Percentiles rank a stretch among this genome's conserved stretches.
Evolutionary conservation across 2,797 vertebrate genomes (phyloP).

Genomic region (Sebastes reedi): DNA sequence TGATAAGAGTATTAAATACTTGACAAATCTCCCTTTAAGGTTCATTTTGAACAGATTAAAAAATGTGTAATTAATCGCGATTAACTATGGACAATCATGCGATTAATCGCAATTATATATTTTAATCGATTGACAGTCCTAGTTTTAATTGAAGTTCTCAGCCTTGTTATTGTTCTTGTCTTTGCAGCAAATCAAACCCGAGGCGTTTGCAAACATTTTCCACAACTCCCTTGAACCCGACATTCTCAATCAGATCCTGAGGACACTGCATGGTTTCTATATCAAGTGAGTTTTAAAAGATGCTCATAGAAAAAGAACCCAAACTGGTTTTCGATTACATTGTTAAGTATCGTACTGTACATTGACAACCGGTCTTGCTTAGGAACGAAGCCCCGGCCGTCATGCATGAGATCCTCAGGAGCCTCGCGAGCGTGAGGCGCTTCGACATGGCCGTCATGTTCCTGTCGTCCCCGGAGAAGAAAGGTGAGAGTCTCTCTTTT

Average conservation of each 20-base stretch:
- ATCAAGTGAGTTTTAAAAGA: constrained; percentile 84
- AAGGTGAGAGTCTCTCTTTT: constrained; percentile 74
- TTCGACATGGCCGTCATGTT: constrained; percentile 98
- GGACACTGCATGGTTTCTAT: constrained; percentile 88
- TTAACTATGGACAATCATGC: too few relatives aligned
- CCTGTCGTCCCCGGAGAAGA: constrained; percentile 91
- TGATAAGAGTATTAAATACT: too few relatives aligned
- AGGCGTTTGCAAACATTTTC: constrained; percentile 86
- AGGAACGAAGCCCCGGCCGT: constrained; percentile 87
- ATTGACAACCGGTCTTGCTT: constrained; percentile 18
- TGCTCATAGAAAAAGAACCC: too few relatives aligned
- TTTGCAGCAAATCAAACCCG: constrained; percentile 92
- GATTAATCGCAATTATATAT: too few relatives aligned
- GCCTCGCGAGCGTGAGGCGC: constrained; percentile 87
- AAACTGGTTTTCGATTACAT: not conserved
- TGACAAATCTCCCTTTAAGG: too few relatives aligned
- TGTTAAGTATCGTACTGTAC: accelerated
- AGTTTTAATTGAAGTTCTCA: not conserved
- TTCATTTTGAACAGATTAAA: accelerated
- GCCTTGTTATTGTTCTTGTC: constrained; percentile 18
- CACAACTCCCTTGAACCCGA: constrained; percentile 94
- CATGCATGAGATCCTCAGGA: constrained; percentile 87
- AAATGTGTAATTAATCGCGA: too few relatives aligned
- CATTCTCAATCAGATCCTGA: constrained; percentile 90
- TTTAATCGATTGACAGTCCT: too few relatives aligned